phyloP scores from a whole-genome alignment of 2,797 vertebrate genomes.

The Sebastolobus alascanus region DNA sequence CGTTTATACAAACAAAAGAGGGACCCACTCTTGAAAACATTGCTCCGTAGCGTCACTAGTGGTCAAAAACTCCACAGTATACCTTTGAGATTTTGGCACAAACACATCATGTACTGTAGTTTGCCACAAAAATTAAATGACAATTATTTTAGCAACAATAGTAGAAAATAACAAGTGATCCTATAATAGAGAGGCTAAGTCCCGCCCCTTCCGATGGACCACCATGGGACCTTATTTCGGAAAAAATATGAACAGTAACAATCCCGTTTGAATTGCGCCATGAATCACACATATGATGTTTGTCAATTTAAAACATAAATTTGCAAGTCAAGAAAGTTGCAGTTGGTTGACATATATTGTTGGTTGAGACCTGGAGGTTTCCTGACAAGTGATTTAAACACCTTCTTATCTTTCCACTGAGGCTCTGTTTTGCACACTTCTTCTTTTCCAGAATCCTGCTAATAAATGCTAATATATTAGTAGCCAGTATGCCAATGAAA shows the following conservation, averaged over 20 bases:
- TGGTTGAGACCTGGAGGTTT: neutral
- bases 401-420: neutral
- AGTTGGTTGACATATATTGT: neutral
- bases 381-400: neutral
- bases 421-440: neutral
- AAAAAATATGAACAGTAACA: too few relatives aligned
- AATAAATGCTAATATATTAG: neutral
- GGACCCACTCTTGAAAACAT: neutral
- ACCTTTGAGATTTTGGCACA: slow-evolving; percentile 1
- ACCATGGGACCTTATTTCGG: too few relatives aligned
- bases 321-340: fast-evolving
- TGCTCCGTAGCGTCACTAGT: neutral
- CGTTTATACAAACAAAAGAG: neutral
- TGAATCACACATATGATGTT: too few relatives aligned
- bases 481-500: neutral
- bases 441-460: neutral
- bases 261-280: too few relatives aligned
- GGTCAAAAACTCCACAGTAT: neutral
- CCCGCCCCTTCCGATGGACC: fast-evolving
- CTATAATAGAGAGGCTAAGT: neutral
- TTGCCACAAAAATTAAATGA: neutral
- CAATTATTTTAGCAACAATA: neutral
- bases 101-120: neutral
- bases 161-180: neutral
- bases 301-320: too few relatives aligned